Evolutionary conservation across 2,113 vertebrate genomes (phyloP).

Genomic region (Chaenogobius annularis): DNA sequence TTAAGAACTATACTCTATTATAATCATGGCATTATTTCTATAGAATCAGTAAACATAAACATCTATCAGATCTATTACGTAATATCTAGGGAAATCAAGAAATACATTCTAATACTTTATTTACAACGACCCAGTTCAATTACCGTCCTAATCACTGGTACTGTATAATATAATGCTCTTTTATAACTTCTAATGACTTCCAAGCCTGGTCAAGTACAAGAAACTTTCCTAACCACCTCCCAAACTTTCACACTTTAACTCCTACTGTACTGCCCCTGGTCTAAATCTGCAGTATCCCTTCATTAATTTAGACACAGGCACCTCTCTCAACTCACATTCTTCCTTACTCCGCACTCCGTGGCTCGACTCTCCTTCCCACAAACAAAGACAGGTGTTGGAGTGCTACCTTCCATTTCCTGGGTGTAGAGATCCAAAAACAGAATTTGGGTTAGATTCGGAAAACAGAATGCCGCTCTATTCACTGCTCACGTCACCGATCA

Average conservation of each 20-base stretch:
- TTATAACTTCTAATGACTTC: neutral
- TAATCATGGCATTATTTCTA: constrained; percentile 3
- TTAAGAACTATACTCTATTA: constrained; percentile 15
- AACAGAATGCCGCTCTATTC: constrained; percentile 64
- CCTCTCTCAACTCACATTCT: constrained; percentile 69
- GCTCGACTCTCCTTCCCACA: constrained; percentile 58
- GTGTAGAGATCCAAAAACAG: constrained; percentile 52
- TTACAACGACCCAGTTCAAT: neutral
- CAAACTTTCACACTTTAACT: constrained; percentile 30
- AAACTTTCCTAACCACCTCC: neutral
- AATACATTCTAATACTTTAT: neutral
- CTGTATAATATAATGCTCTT: neutral
- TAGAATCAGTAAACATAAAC: neutral
- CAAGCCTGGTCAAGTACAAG: neutral
- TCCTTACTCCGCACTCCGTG: constrained; percentile 62
- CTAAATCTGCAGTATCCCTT: constrained; percentile 60
- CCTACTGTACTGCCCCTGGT: constrained; percentile 38
- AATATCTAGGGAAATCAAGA: neutral
- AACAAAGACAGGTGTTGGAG: constrained; percentile 57
- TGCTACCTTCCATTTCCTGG: constrained; percentile 46
- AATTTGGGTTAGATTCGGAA: constrained; percentile 59
- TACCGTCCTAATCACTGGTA: neutral
- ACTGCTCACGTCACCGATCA: constrained; percentile 66
- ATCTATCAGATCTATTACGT: neutral
- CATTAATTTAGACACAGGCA: constrained; percentile 74